These are phyloP conservation scores for Diplazon laetatorius DNA, from an alignment of 2,888 invertebrate species.

Conservation along the genomic window DNA sequence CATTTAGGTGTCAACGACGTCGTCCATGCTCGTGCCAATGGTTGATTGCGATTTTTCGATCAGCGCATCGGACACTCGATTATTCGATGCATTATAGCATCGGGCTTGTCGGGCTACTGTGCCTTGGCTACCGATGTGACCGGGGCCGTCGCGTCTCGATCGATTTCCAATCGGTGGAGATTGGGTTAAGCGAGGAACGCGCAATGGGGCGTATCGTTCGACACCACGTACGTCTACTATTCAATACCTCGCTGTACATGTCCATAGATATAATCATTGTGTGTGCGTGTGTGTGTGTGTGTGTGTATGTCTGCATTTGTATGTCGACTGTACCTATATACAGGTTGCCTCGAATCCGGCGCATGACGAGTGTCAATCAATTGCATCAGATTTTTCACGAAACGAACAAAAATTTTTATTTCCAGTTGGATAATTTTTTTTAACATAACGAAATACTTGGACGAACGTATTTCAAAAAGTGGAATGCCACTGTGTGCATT, in stretches of 20 bases:
- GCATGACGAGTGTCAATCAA: neutral
- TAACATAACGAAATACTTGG: neutral
- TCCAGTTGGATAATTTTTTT: neutral
- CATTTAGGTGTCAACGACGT: constrained; percentile 17
- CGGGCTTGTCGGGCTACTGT: constrained; percentile 1
- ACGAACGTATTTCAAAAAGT: neutral
- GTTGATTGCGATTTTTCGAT: constrained; percentile 42
- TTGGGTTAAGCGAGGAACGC: constrained; percentile 50
- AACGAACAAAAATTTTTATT: too few relatives aligned
- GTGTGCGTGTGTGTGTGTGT: neutral
- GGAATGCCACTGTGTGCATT: too few relatives aligned
- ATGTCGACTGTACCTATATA: too few relatives aligned
- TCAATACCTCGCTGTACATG: constrained; percentile 23
- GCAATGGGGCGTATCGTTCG: constrained; percentile 30
- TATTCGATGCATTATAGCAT: constrained; percentile 39
- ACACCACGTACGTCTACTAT: constrained; percentile 22
- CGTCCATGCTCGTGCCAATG: constrained; percentile 26
- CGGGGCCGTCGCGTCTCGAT: constrained; percentile 36
- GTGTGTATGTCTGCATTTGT: neutral
- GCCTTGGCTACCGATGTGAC: constrained; percentile 22
- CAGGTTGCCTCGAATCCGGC: constrained; percentile 27
- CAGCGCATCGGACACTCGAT: constrained; percentile 43
- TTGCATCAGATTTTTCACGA: neutral
- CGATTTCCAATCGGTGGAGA: constrained; percentile 59
- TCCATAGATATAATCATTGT: too few relatives aligned